Percentiles rank a stretch among this genome's conserved stretches.
Conservation (phyloP, 2,113 vertebrate species). For the Hydrolagus affinis region DNA sequence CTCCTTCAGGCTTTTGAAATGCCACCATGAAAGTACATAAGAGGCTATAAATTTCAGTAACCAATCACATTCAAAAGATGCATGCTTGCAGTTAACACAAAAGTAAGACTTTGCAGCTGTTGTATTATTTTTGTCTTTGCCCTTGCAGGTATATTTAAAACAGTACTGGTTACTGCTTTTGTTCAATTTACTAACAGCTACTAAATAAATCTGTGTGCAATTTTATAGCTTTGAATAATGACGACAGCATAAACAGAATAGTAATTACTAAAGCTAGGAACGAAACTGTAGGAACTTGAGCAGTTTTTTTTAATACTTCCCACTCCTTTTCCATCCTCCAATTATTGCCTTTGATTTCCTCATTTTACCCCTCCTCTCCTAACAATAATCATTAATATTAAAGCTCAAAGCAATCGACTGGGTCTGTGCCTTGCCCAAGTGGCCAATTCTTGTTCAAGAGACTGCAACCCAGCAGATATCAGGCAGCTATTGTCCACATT, state of each 20-base stretch:
- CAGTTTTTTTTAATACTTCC: not conserved
- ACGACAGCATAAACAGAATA: not conserved
- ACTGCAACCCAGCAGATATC: too few species aligned
- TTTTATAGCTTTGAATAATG: not conserved
- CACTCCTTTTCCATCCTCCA: not conserved
- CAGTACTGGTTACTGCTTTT: not conserved
- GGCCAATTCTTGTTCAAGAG: too few species aligned
- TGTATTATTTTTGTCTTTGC: slow-evolving; percentile 1
- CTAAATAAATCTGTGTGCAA: slow-evolving; percentile 17
- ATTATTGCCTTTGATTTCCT: too few species aligned
- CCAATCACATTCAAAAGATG: not conserved
- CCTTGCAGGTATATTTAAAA: slow-evolving; percentile 23
- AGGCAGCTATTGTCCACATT: too few species aligned
- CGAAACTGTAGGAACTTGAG: not conserved
- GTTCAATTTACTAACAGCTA: not conserved
- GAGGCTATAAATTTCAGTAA: slow-evolving; percentile 13
- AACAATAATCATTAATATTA: not conserved
- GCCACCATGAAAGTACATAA: not conserved
- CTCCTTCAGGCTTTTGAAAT: not conserved
- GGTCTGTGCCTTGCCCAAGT: not conserved
- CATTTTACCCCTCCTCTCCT: not conserved
- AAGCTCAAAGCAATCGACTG: not conserved
- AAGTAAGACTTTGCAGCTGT: slow-evolving; percentile 19
- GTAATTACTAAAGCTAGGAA: not conserved
- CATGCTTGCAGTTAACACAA: slow-evolving; percentile 8